phyloP scores from a whole-genome alignment of 2,888 invertebrate species.

The Acrobasis consociella region DNA sequence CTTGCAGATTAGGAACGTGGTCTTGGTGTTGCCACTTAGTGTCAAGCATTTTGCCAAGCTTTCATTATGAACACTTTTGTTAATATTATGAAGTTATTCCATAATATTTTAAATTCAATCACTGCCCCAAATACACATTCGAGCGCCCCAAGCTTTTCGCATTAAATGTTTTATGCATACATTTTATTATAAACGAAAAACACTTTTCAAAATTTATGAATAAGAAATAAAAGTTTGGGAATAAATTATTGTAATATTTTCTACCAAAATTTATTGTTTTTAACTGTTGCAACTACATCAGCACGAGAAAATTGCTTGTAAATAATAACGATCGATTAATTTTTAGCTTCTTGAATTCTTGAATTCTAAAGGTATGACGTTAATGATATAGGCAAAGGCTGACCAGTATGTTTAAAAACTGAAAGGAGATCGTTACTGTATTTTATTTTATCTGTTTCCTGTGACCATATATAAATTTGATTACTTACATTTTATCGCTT shows the following conservation, averaged over 20 bases:
- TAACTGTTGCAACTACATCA: not conserved
- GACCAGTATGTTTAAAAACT: too few species aligned
- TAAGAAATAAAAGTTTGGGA: not conserved
- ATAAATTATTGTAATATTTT: not conserved
- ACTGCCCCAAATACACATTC: not conserved
- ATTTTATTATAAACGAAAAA: not conserved
- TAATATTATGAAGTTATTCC: too few species aligned
- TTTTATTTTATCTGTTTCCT: too few species aligned
- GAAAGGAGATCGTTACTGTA: too few species aligned
- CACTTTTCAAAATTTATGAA: not conserved
- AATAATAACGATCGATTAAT: slow-evolving; percentile 22
- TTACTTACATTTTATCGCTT: too few species aligned
- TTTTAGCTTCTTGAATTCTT: slow-evolving; percentile 24
- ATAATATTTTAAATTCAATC: not conserved
- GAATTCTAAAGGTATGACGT: slow-evolving; percentile 30
- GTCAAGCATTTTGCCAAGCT: too few species aligned
- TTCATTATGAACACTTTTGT: too few species aligned
- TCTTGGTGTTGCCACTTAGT: too few species aligned
- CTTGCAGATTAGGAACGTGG: too few species aligned
- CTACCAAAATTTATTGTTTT: not conserved
- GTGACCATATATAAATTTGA: too few species aligned
- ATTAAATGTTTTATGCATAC: not conserved
- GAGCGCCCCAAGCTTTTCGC: not conserved
- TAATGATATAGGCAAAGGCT: slow-evolving; percentile 39
- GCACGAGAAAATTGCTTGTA: slow-evolving; percentile 5